phyloP scores from a whole-genome alignment of 2,113 vertebrate species.

The Etheostoma spectabile region DNA sequence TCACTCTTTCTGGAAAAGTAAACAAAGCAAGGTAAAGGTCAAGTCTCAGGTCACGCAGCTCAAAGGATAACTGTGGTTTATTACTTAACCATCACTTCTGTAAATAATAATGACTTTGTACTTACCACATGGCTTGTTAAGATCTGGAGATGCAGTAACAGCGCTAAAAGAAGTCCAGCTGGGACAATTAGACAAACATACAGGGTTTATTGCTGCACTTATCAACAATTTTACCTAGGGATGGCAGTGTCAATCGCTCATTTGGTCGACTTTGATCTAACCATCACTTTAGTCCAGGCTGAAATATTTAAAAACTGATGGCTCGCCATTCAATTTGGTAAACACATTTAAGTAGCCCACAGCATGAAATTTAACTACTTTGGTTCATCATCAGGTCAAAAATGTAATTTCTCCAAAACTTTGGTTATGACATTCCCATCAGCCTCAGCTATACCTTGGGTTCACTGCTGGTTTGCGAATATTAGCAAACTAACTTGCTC shows the following conservation, averaged over 20 bases:
- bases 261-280: too few species aligned
- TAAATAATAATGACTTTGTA: neutral
- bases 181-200: neutral
- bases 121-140: neutral
- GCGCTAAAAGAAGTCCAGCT: neutral
- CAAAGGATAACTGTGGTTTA: constrained; percentile 12
- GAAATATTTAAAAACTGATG: neutral
- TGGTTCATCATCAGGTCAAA: neutral
- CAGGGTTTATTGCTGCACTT: neutral
- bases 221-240: neutral
- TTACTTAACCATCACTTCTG: neutral
- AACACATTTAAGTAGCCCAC: too few species aligned
- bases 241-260: neutral
- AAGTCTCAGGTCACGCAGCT: neutral
- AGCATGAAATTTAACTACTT: too few species aligned
- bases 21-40: constrained; percentile 18
- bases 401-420: neutral
- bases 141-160: neutral
- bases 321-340: neutral
- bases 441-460: neutral
- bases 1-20: neutral
- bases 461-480: neutral
- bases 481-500: neutral
- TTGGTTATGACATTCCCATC: neutral
- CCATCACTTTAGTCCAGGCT: neutral